phyloP scores from a whole-genome alignment of 2,113 vertebrate genomes.

The Thomomys bottae region DNA sequence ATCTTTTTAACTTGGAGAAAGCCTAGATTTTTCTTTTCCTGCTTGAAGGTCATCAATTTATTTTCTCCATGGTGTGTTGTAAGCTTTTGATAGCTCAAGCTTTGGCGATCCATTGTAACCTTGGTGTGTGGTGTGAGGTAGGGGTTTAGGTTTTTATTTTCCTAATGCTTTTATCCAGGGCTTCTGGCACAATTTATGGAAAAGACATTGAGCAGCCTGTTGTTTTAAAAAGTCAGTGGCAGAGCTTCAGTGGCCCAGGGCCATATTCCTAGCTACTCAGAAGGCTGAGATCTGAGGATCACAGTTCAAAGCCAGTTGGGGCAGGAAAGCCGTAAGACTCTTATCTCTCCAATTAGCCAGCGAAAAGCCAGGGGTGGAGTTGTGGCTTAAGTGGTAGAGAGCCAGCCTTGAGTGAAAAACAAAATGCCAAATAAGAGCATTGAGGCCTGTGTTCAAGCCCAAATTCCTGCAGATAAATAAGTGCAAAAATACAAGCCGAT shows the following conservation, averaged over 20 bases:
- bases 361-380: neutral
- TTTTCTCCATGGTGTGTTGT: neutral
- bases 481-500: neutral
- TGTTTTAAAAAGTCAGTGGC: neutral
- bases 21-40: neutral
- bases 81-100: neutral
- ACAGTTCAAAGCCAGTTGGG: no score
- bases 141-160: neutral
- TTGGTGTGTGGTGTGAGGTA: neutral
- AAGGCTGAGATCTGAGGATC: no score
- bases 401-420: no score
- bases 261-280: no score
- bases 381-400: no score
- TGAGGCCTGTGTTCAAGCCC: no score
- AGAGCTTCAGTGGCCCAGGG: no score
- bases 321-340: no score
- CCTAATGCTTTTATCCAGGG: neutral
- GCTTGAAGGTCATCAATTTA: neutral
- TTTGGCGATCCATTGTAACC: neutral
- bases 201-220: neutral
- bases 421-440: no score
- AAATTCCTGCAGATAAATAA: no score
- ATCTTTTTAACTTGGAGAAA: slow-evolving; percentile 24
- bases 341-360: no score
- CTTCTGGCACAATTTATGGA: neutral